Evolutionary conservation across 2,113 vertebrate genomes (phyloP).

Genomic region (Anolis sagrei): DNA sequence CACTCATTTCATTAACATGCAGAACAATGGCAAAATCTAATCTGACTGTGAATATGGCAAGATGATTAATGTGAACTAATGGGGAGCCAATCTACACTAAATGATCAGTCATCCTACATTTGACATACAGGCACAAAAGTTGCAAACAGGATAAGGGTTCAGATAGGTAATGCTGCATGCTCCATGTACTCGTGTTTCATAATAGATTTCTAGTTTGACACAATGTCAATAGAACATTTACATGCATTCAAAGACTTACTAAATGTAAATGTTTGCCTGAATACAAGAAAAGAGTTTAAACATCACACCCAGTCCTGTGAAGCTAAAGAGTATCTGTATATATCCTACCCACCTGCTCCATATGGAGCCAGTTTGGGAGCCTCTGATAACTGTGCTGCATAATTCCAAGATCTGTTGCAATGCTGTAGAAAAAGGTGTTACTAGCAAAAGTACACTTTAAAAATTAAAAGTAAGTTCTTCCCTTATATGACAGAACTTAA

Average conservation of each 20-base stretch:
- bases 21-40: slow-evolving; percentile 7
- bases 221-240: not conserved
- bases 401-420: not conserved
- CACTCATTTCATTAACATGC: slow-evolving; percentile 7
- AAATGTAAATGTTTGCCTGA: not conserved
- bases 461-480: not conserved
- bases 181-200: not conserved
- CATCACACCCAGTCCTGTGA: not conserved
- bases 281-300: not conserved
- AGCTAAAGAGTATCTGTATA: not conserved
- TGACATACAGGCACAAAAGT: not conserved
- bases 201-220: not conserved
- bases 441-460: not conserved
- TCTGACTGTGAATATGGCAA: not conserved
- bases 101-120: not conserved
- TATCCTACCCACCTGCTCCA: not conserved
- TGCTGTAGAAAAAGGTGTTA: not conserved
- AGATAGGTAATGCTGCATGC: not conserved
- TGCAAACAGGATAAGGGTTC: slow-evolving; percentile 7
- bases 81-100: not conserved
- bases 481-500: not conserved
- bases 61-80: slow-evolving; percentile 5
- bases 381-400: not conserved
- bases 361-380: not conserved
- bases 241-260: not conserved